Base-by-base conservation (phyloP, 2,797 vertebrate genomes). In the Acrossocheilus wenchowensis region DNA sequence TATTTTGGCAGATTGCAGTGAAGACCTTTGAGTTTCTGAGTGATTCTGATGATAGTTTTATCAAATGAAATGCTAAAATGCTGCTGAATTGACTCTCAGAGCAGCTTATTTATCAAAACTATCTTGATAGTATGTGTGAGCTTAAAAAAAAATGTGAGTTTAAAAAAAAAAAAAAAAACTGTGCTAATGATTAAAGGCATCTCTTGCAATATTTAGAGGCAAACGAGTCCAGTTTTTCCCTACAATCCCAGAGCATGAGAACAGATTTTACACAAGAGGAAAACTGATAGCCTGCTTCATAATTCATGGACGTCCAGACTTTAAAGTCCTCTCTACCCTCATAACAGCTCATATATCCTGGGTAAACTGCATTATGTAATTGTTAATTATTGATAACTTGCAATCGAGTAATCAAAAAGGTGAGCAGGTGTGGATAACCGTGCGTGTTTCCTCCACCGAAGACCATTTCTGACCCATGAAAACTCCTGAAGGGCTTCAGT, bases 201-300 rank as follows among this genome's bases (percentile, higher is more conserved):
- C 45, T 81, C 30, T 23, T 50, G 43, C 39, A 17, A 69, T 50
- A 81, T 34, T 68, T 21, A 23, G 62, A 79, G 15, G 15, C 23
- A 79, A 62, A 79, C 77, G 2, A 62, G 39, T 4, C 12, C 57
- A 11, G 54, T 6, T 66, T 66, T 68, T 69, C 26, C 26, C 11
- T 39, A 23, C 45, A 69, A 81, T 81, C 78, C 21, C 8, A 1
- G 30, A 34, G 39, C 36, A 64, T 30, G n/a, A 26, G 39, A 62
- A 69, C 34, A 68, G 62, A 81, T 81, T 81, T 81, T 81, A 52
- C 64, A 69, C 64, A 52, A 4, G 43, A 81, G 64, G 79, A 69
- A 81, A 81, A 81, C 79, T n/a, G 79, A 81, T 69, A 68, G 21
- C 79, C 79, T 81, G 6, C 64, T 81, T 34, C 12, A 81, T 81